Evolutionary conservation across 2,888 invertebrate genomes (phyloP), one percentile per base, ranked within the genome.

Genomic region (Rhimphoctona megacephalus): DNA sequence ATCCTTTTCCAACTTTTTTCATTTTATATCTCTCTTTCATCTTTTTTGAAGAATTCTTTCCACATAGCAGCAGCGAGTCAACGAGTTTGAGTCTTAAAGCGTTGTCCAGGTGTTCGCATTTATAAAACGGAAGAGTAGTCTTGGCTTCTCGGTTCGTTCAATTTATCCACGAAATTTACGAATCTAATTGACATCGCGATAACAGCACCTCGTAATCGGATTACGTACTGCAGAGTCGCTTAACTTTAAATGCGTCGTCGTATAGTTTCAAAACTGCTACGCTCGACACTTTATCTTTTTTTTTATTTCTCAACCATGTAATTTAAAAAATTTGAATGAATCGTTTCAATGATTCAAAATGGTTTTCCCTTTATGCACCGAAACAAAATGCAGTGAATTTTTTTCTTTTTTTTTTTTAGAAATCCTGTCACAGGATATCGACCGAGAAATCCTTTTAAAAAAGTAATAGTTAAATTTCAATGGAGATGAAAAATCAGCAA

Each of bases 181-280:
- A 77, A 77, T 77, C 61, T 61, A 82, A 82, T 77, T 61, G 82
- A 76, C 67, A 11, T 67, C 43, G 46, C 77, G 54, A 67, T 70
- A 33, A 64, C 82, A 61, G 25, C 82, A 69, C 9, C n/a, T 57
- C 46, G 76, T 82, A 82, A 82, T 82, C 82, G 82, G 76, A 76
- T 82, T 82, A 82, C 70, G 25, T 74, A 49, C 77, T 61, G 57
- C 70, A 25, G 22, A 52, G 70, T 61, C 33, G 61, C 61, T 61
- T 61, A 7, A 61, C 30, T 30, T 17, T 30, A 61, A 61, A 30
- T 17, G 17, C 30, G 61, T 30, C 61, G 30, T 61, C 25, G 14
- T 61, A 14, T 25, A 30, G 22, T 30, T 30, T 30, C 5, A 61
- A 30, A 61, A 61, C 19, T 49, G 49, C 49, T 49, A n/a, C n/a